These are phyloP conservation scores for Pardalotus punctatus DNA, from an alignment of 2,113 vertebrate species.

Conservation along the genomic window DNA sequence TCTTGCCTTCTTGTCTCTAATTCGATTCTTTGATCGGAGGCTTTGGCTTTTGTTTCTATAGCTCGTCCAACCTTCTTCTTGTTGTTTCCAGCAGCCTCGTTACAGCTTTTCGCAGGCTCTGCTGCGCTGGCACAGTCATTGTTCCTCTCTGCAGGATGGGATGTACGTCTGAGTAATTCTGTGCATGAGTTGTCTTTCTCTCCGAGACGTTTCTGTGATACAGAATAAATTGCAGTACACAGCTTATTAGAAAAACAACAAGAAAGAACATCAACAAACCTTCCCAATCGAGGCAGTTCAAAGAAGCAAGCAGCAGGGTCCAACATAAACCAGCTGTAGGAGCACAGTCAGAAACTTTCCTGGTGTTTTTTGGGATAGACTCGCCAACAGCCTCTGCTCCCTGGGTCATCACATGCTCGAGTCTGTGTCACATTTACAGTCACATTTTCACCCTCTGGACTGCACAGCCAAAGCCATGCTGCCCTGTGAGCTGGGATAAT, in stretches of 20 bases:
- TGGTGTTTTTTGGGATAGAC: not conserved
- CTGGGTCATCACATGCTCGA: not conserved
- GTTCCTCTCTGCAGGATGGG: constrained; percentile 53
- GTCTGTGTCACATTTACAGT: not conserved
- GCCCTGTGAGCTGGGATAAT: not conserved
- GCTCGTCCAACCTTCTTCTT: not conserved
- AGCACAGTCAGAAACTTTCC: not conserved
- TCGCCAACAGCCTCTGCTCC: not conserved
- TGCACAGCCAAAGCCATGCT: not conserved
- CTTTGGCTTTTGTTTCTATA: constrained; percentile 37
- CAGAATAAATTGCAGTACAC: constrained; percentile 14
- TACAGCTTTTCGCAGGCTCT: not conserved
- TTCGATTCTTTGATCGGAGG: constrained; percentile 28
- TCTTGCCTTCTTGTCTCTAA: constrained; percentile 40
- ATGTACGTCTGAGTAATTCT: constrained; percentile 11
- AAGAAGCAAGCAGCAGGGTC: not conserved
- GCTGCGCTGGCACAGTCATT: not conserved
- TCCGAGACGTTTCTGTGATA: not conserved
- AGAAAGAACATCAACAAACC: not conserved
- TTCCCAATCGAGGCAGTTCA: not conserved
- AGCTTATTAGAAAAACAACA: not conserved
- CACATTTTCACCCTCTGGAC: not conserved
- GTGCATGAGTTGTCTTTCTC: constrained; percentile 22
- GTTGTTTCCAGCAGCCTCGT: constrained; percentile 9
- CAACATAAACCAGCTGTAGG: not conserved